phyloP scores from a whole-genome alignment of 2,888 invertebrate species.

The Didymodactylos carnosus region DNA sequence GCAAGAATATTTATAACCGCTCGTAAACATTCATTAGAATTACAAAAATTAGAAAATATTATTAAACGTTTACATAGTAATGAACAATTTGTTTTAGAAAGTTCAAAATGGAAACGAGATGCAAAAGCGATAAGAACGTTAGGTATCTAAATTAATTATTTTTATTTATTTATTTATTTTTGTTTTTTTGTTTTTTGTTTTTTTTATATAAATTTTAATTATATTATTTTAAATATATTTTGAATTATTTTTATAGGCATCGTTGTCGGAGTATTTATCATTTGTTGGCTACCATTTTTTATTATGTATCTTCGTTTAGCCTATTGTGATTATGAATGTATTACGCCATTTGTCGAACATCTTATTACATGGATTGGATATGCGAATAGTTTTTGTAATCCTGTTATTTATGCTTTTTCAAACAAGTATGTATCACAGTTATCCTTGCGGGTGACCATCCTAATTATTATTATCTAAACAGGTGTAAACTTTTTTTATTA shows the following conservation, averaged over 20 bases:
- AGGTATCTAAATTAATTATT: not conserved
- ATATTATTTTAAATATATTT: not conserved
- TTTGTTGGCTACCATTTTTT: conserved; percentile 14
- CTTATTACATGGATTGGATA: conserved; percentile 14
- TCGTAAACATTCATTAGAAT: conserved; percentile 1
- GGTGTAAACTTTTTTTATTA: not conserved
- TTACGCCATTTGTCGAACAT: not conserved
- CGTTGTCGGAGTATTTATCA: conserved; percentile 4
- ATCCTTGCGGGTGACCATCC: not conserved
- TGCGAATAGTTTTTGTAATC: conserved; percentile 9
- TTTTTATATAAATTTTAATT: not conserved
- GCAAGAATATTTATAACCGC: conserved; percentile 5
- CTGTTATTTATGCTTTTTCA: conserved; percentile 11
- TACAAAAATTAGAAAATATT: not conserved
- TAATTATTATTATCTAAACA: not conserved
- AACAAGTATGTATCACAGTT: conserved; percentile 1
- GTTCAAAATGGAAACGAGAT: not conserved
- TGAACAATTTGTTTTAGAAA: not conserved
- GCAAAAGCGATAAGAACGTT: conserved; percentile 10
- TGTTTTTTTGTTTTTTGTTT: no score
- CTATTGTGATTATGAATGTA: not conserved
- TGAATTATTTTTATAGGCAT: not conserved
- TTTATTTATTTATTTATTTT: not conserved
- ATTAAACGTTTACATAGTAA: not conserved
- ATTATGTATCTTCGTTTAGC: conserved; percentile 3